Conservation (phyloP, 2,113 vertebrate genomes). For the Ia io region DNA sequence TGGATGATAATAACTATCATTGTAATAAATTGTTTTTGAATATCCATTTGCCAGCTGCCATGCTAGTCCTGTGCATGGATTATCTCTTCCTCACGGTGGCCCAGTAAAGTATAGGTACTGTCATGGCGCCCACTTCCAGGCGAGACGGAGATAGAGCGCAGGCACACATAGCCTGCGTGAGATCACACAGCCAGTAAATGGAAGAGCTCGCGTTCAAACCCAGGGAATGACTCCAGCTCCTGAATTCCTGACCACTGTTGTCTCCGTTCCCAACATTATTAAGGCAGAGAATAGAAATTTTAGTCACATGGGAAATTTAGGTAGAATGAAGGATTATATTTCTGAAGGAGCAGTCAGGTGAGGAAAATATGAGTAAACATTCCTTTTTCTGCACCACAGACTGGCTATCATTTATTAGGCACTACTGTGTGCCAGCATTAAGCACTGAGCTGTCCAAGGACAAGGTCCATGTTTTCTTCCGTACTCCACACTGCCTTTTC, state of each 20-base stretch:
- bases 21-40: neutral
- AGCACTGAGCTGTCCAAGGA: neutral
- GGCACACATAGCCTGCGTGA: neutral
- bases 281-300: neutral
- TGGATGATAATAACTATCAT: neutral
- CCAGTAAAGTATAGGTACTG: neutral
- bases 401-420: neutral
- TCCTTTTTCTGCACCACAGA: neutral
- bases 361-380: neutral
- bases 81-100: neutral
- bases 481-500: neutral
- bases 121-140: neutral
- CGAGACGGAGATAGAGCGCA: neutral
- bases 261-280: neutral
- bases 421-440: neutral
- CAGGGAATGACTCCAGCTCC: neutral
- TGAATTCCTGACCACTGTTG: neutral
- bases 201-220: neutral
- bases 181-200: neutral
- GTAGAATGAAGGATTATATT: neutral
- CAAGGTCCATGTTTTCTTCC: neutral
- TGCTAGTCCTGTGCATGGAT: neutral
- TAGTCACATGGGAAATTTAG: neutral
- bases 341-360: neutral
- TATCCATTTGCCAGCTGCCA: neutral